phyloP scores from a whole-genome alignment of 2,113 vertebrate genomes.

The Nettapus auritus region DNA sequence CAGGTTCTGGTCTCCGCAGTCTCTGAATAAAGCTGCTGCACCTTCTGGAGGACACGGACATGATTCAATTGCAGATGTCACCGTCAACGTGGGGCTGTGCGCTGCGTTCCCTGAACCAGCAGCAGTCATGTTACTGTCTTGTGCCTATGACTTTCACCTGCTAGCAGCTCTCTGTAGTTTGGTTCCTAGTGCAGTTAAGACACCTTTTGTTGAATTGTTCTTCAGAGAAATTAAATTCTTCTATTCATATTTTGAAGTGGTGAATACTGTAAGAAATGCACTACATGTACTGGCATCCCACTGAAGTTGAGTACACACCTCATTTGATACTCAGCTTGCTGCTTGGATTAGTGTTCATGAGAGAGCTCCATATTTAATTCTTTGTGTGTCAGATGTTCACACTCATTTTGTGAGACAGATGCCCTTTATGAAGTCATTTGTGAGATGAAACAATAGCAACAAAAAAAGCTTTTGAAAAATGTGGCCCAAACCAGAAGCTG shows the following conservation, averaged over 20 bases:
- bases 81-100: neutral
- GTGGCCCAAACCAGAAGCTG: neutral
- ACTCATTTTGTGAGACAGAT: neutral
- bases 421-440: neutral
- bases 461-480: neutral
- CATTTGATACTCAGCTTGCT: fast-evolving
- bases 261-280: neutral
- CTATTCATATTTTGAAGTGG: neutral
- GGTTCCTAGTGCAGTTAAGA: neutral
- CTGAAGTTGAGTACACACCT: neutral
- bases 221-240: conserved; percentile 36
- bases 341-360: neutral
- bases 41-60: neutral
- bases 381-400: neutral
- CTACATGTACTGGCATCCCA: fast-evolving
- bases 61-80: fast-evolving
- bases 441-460: neutral
- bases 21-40: neutral
- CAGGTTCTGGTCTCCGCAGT: neutral
- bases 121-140: neutral
- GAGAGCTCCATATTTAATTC: neutral
- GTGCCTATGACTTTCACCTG: neutral
- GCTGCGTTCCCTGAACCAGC: neutral
- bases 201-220: neutral
- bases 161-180: neutral